A percentile compares a stretch with the other conserved stretches of the same genome.
Conservation (phyloP, 2,888 invertebrate genomes). For the Lasius platythorax region DNA sequence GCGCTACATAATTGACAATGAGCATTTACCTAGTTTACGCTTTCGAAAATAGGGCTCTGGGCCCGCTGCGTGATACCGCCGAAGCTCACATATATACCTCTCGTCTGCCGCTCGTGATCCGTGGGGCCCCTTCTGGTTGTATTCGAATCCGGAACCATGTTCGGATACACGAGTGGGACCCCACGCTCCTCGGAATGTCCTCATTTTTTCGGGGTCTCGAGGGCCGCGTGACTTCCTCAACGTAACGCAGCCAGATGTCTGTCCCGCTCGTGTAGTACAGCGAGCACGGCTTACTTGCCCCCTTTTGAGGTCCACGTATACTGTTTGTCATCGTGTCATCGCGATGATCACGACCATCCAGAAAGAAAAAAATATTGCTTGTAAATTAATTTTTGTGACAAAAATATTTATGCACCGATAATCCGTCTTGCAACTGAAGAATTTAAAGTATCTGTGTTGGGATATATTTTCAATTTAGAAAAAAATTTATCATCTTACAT, state of each 20-base stretch:
- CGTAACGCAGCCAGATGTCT: conserved; percentile 62
- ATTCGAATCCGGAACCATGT: conserved; percentile 78
- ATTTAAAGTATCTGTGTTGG: neutral
- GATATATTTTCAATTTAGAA: neutral
- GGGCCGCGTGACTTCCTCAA: conserved; percentile 80
- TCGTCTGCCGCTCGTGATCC: conserved; percentile 17
- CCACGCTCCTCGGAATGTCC: conserved; percentile 78
- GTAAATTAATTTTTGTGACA: neutral
- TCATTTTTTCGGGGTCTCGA: conserved; percentile 79
- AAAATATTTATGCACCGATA: conserved; percentile 4
- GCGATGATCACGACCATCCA: too few relatives aligned
- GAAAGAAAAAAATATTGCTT: conserved; percentile 5
- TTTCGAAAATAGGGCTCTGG: conserved; percentile 74
- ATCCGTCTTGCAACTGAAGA: neutral
- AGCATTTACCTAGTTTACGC: conserved; percentile 69
- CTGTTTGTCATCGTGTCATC: conserved; percentile 4
- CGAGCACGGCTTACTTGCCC: conserved; percentile 34
- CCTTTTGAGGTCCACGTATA: conserved; percentile 21
- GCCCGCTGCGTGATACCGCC: conserved; percentile 63
- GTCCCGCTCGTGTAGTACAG: conserved; percentile 30
- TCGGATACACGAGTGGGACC: conserved; percentile 55
- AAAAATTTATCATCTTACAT: neutral
- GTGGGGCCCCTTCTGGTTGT: conserved; percentile 43
- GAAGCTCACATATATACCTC: conserved; percentile 75
- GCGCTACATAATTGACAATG: conserved; percentile 59